Evolutionary conservation across 2,113 vertebrate species (phyloP).

Genomic region (Halichoerus grypus): DNA sequence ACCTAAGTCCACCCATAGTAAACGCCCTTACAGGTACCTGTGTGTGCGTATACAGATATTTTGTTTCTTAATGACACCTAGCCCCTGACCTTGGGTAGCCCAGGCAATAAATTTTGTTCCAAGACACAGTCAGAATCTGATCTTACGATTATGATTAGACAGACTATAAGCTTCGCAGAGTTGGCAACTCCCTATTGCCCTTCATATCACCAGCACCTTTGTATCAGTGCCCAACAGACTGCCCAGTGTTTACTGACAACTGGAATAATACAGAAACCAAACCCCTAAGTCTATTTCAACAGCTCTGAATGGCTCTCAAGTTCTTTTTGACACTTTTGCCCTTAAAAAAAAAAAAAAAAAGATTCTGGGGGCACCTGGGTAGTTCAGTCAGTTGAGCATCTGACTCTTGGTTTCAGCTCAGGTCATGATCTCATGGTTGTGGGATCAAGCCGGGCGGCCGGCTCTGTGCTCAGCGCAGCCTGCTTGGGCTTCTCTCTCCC

Average conservation of each 20-base stretch:
- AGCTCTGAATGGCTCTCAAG: not conserved
- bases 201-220: not conserved
- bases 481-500: not conserved
- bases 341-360: not conserved
- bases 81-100: not conserved
- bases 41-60: not conserved
- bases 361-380: not conserved
- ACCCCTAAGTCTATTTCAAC: not conserved
- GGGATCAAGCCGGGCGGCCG: not conserved
- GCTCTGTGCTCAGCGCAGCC: not conserved
- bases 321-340: constrained; percentile 15
- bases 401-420: not conserved
- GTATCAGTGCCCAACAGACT: not conserved
- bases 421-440: not conserved
- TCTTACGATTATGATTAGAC: not conserved
- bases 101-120: constrained; percentile 25
- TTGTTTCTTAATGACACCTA: not conserved
- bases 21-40: not conserved
- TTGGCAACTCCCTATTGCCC: not conserved
- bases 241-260: not conserved
- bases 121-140: not conserved
- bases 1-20: not conserved
- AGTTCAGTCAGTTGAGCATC: not conserved
- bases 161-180: not conserved
- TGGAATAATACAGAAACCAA: not conserved